Conservation (phyloP, 2,888 invertebrate genomes). For the Polia nebulosa region DNA sequence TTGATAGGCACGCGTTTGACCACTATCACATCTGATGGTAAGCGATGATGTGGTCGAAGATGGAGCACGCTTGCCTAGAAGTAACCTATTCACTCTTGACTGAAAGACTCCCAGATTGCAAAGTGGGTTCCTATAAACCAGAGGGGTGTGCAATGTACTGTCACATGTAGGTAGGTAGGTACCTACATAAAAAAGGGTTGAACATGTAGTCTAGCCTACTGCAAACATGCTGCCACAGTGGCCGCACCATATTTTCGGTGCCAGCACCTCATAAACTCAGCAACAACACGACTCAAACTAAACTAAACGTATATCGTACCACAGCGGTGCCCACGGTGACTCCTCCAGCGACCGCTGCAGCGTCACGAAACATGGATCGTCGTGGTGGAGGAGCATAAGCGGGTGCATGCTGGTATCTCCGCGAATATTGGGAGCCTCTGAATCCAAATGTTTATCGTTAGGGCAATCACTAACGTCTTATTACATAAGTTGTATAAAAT, state of each 20-base stretch:
- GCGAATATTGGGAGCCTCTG: constrained; percentile 74
- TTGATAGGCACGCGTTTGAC: too few relatives aligned
- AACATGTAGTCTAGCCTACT: neutral
- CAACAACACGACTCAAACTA: constrained; percentile 31
- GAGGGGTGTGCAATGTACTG: too few relatives aligned
- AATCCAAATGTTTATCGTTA: constrained; percentile 44
- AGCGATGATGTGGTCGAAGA: too few relatives aligned
- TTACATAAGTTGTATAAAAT: neutral
- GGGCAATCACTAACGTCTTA: neutral
- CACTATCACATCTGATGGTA: too few relatives aligned
- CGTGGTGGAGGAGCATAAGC: constrained; percentile 89
- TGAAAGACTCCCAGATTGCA: too few relatives aligned
- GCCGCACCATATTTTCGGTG: neutral
- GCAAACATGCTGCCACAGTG: constrained; percentile 4
- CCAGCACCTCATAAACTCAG: constrained; percentile 13
- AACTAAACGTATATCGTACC: constrained; percentile 84
- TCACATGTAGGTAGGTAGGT: too few relatives aligned
- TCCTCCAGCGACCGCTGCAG: constrained; percentile 99
- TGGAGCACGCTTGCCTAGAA: too few relatives aligned
- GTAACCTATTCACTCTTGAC: too few relatives aligned
- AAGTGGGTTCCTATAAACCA: too few relatives aligned
- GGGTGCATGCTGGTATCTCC: constrained; percentile 78
- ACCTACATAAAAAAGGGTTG: neutral
- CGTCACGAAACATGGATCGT: constrained; percentile 97
- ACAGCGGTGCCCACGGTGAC: constrained; percentile 99